These are phyloP conservation scores for human (Homo sapiens) DNA, from an alignment of 2,113 vertebrate genomes.

Conservation along the genomic window GRCh38 chr11:124411001-124411500, in stretches of 20 bases:
- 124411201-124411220: no score
- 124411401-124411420: neutral
- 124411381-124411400: neutral
- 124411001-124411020: no score
- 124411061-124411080: no score
- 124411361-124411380: conserved; percentile 15
- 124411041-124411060: no score
- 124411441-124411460: neutral
- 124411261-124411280: neutral
- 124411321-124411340: neutral
- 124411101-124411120: no score
- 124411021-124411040: no score
- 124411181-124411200: no score
- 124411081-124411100: no score
- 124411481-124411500: neutral
- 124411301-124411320: conserved; percentile 14
- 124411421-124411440: neutral
- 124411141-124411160: no score
- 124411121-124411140: no score
- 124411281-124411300: neutral
- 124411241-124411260: neutral
- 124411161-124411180: no score
- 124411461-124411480: neutral
- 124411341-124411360: conserved; percentile 6
- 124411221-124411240: neutral